phyloP scores from a whole-genome alignment of 2,113 vertebrate genomes.

The Corythornis madagascariensis region DNA sequence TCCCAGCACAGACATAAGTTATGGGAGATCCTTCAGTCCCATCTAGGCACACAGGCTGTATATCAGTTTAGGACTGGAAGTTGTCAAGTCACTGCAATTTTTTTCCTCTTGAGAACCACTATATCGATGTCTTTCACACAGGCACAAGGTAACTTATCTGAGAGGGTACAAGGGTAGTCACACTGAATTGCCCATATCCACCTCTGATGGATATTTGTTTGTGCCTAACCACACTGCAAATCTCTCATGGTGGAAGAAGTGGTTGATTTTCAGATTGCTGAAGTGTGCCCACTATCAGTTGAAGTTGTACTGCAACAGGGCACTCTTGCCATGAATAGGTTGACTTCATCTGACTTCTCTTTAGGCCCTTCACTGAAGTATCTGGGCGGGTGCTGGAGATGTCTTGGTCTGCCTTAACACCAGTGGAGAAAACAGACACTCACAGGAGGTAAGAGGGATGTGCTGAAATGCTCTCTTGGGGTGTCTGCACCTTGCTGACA shows the following conservation, averaged over 20 bases:
- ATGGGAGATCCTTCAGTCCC: neutral
- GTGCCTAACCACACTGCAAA: neutral
- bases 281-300: neutral
- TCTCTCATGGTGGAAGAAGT: neutral
- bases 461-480: neutral
- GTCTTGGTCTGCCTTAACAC: neutral
- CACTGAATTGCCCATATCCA: neutral
- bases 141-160: neutral
- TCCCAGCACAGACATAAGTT: neutral
- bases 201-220: neutral
- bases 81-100: neutral
- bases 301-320: neutral
- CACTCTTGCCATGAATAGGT: neutral
- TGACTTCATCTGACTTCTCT: neutral
- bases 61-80: neutral
- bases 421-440: rapidly evolving
- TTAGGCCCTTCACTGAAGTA: neutral
- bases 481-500: neutral
- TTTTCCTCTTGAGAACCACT: neutral
- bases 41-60: neutral
- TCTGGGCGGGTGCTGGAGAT: neutral
- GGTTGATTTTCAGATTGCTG: constrained; percentile 10
- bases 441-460: neutral
- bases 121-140: neutral
- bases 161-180: rapidly evolving